Conservation (phyloP, 2,888 invertebrate species). For the Halictus ligatus region DNA sequence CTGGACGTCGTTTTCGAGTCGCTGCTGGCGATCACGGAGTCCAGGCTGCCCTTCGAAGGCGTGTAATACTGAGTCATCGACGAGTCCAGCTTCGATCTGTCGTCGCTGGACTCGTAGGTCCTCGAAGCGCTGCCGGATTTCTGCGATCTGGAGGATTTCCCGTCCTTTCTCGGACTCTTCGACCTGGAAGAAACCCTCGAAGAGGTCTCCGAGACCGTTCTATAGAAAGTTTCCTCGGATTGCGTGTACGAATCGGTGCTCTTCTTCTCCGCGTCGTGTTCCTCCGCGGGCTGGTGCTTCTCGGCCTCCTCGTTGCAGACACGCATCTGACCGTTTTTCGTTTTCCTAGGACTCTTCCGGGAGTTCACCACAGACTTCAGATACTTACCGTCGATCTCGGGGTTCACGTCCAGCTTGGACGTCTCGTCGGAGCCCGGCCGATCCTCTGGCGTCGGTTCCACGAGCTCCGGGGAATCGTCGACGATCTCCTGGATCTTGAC, state of each 20-base stretch:
- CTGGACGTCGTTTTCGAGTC: slow-evolving; percentile 57
- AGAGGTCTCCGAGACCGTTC: slow-evolving; percentile 42
- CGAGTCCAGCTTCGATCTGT: slow-evolving; percentile 39
- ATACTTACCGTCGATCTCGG: slow-evolving; percentile 82
- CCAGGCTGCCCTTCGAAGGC: slow-evolving; percentile 66
- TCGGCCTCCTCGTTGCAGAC: slow-evolving; percentile 31
- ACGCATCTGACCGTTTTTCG: slow-evolving; percentile 60
- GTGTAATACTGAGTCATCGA: slow-evolving; percentile 49
- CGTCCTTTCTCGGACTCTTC: slow-evolving; percentile 49
- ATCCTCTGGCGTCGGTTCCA: slow-evolving; percentile 19
- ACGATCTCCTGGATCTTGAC: slow-evolving; percentile 48
- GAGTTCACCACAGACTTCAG: slow-evolving; percentile 80
- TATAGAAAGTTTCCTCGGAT: slow-evolving; percentile 52
- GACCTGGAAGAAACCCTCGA: slow-evolving; percentile 34
- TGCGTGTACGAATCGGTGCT: slow-evolving; percentile 33
- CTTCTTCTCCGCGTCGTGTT: background rate
- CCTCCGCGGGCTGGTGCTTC: background rate
- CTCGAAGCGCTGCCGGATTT: slow-evolving; percentile 27
- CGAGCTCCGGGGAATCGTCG: slow-evolving; percentile 21
- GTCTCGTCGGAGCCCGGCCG: slow-evolving; percentile 15
- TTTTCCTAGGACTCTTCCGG: slow-evolving; percentile 78
- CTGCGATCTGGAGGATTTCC: slow-evolving; percentile 29
- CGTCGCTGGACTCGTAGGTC: slow-evolving; percentile 45
- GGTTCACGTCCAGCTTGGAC: slow-evolving; percentile 51
- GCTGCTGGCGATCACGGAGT: slow-evolving; percentile 61